phyloP scores from a whole-genome alignment of 1,140 invertebrate genomes.

The Dermatophagoides farinae region DNA sequence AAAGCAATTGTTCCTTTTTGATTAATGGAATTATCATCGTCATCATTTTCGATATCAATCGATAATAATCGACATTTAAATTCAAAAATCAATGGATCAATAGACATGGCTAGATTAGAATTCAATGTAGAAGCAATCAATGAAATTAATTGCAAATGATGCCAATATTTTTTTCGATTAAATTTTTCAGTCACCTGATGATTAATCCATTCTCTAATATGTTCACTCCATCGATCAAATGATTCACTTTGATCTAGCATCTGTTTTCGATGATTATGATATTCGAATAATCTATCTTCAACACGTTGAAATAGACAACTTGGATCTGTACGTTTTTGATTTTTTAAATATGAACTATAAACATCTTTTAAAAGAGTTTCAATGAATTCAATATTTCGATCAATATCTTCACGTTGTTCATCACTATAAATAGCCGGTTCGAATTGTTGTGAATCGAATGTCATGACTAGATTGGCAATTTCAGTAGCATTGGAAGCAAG shows the following conservation, averaged over 20 bases:
- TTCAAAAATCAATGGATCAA: background rate
- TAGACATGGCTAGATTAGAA: background rate
- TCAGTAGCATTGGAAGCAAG: background rate
- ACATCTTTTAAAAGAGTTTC: background rate
- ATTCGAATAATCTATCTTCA: conserved; percentile 1
- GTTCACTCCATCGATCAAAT: background rate
- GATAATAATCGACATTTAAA: background rate
- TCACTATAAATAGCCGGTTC: background rate
- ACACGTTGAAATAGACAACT: background rate
- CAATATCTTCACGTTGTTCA: background rate
- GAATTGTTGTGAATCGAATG: background rate
- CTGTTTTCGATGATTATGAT: conserved; percentile 2
- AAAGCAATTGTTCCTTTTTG: background rate
- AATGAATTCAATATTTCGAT: background rate
- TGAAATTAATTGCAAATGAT: background rate
- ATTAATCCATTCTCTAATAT: background rate
- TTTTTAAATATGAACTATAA: conserved; percentile 3
- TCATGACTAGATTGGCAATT: background rate
- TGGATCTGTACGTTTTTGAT: background rate
- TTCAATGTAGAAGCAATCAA: background rate
- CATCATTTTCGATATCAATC: background rate
- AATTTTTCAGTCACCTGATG: background rate
- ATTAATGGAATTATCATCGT: background rate
- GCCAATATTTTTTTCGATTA: background rate
- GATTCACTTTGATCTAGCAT: background rate